Conservation (phyloP, 1,140 invertebrate genomes). For the Dendroctonus ponderosae region DNA sequence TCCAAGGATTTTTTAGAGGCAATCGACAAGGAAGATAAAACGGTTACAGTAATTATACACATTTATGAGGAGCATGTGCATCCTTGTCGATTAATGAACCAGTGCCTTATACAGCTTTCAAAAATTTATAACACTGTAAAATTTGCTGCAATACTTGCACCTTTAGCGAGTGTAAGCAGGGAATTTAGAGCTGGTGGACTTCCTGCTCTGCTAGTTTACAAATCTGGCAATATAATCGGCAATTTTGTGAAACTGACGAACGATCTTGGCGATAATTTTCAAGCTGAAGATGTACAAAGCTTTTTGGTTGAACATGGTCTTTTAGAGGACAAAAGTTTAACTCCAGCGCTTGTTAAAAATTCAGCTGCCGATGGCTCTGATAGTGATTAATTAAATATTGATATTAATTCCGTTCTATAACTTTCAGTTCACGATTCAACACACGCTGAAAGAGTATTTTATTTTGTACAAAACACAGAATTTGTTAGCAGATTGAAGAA, state of each 20-base stretch:
- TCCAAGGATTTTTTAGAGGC: conserved; percentile 80
- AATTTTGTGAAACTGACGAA: conserved; percentile 89
- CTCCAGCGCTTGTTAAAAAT: conserved; percentile 43
- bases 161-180: conserved; percentile 71
- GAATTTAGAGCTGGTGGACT: conserved; percentile 84
- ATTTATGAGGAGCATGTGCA: conserved; percentile 76
- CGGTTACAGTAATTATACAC: conserved; percentile 85
- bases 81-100: conserved; percentile 84
- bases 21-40: conserved; percentile 85
- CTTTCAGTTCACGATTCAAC: no score
- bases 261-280: conserved; percentile 89
- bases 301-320: conserved; percentile 86
- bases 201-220: conserved; percentile 90
- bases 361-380: conserved; percentile 36
- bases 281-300: conserved; percentile 82
- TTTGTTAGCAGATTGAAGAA: no score
- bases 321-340: conserved; percentile 64
- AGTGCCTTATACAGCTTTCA: conserved; percentile 75
- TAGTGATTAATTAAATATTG: conserved; percentile 33
- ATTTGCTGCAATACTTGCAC: conserved; percentile 84
- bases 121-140: conserved; percentile 83
- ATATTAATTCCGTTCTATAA: no score
- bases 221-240: conserved; percentile 83
- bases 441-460: no score
- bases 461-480: no score